Base-by-base conservation (phyloP, 1,140 invertebrate genomes). In the Achatina immaculata region DNA sequence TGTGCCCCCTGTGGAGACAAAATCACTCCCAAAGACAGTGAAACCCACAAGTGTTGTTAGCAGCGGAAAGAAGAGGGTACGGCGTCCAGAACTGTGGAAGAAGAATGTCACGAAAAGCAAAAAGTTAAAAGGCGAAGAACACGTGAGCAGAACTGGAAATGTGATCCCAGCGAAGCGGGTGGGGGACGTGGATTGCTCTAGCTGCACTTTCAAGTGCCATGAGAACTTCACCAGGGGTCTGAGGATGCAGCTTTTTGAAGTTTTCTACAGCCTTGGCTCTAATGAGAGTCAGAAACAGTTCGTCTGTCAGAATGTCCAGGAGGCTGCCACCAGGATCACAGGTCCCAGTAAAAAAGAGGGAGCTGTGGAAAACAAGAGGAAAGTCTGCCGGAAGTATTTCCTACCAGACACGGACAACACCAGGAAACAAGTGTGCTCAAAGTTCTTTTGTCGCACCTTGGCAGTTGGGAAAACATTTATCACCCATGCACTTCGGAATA, bases 221-320 rank as follows among this genome's bases (percentile, higher is more conserved):
- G 72, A 74, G 24, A 51, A 36, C 21, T 74, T 74, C 72, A 31
- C 4, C 24, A 24, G 28, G 2, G 72, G 51, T 51, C 45, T 74
- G 6, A 45, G 72, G 16, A 9, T 7, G 6, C 72, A 74, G 45
- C 31, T 74, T 28, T 74, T 74, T 55, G 48, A 74, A 1, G 48
- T 74, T 21, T 74, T 74, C 28, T 74, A 74, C 45, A 34, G 72
- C 31, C 72, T 74, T 6, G 72, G 72, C 19, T 74, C 72, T 24
- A 74, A 74, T 28, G 72, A 74, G 72, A 48, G 72, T 34, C 72
- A 74, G 72, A 74, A 74, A 21, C 72, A 74, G 45, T 74, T 74
- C 51, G 72, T 74, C 45, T 74, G 72, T 51, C 72, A 74, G 72
- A 74, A 74, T 28, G 72, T 74, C 19, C 42, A 45, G 48, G 72